phyloP scores from a whole-genome alignment of 2,113 vertebrate genomes.

The Pogonocichla stellata region DNA sequence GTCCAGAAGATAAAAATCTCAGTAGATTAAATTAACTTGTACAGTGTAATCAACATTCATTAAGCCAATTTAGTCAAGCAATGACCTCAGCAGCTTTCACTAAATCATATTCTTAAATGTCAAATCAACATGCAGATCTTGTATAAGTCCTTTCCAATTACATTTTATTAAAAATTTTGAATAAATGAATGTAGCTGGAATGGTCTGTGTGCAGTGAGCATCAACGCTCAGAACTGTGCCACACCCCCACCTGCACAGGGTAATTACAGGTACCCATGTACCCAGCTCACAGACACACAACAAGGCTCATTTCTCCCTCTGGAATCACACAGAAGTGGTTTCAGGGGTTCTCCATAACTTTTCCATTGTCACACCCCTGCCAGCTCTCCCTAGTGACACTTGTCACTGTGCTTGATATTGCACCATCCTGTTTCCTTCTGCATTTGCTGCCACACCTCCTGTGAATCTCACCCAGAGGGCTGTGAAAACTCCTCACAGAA shows the following conservation, averaged over 20 bases:
- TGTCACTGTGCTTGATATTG: not conserved
- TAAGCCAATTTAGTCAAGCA: conserved; percentile 79
- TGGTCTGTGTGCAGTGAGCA: not conserved
- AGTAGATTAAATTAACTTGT: conserved; percentile 76
- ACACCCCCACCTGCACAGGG: fast-evolving
- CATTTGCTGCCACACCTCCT: not conserved
- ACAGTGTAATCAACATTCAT: conserved; percentile 76
- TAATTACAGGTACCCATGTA: fast-evolving
- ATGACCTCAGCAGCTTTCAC: conserved; percentile 81
- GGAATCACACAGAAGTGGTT: not conserved
- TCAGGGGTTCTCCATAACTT: not conserved
- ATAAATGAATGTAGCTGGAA: conserved; percentile 54
- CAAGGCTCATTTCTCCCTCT: not conserved
- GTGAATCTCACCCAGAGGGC: not conserved
- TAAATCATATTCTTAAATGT: conserved; percentile 61
- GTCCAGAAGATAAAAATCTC: conserved; percentile 72
- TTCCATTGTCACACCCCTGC: fast-evolving
- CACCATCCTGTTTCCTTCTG: not conserved
- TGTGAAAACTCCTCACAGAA: not conserved
- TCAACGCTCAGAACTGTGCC: not conserved
- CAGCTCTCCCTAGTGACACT: not conserved
- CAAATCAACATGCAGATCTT: conserved; percentile 75
- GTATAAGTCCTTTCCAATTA: conserved; percentile 60
- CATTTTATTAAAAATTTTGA: conserved; percentile 66
- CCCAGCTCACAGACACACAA: not conserved